Base-by-base conservation (phyloP, 1,140 invertebrate genomes). In the Probaryconus sp. region DNA sequence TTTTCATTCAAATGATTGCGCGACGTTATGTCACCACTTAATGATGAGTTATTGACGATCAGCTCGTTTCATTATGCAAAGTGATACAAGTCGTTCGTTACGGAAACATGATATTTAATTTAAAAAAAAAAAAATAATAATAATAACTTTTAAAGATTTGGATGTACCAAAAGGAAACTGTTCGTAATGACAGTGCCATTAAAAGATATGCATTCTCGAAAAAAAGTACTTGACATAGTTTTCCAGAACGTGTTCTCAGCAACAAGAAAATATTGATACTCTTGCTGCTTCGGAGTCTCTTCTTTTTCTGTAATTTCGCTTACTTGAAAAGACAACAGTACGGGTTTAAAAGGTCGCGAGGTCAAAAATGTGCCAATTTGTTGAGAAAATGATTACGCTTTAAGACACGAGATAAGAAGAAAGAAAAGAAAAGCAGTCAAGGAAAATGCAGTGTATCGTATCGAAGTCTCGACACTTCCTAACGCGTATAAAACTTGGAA, bases 391-490 rank as follows among this genome's bases (percentile, higher is more conserved):
- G 24, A 43, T 43, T 47, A 45, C 16, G 28, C 40, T 31, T 64
- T 58, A 40, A 63, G 43, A 60, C 38, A 26, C 50, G 35, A 37
- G 48, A 47, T 45, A 47, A 53, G 30, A 53, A 31, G 16, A n/a
- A 10, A 18, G 50, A 51, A 37, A 55, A 58, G 48, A 64, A 64
- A 51, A n/a, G n/a, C n/a, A 55, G 43, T 51, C 43, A 58, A 60
- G 60, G 47, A 65, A 65, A 72, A 58, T 47, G 51, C 17, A 11
- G 10, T 14, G 2, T 2, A 2, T 31, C 31, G 5, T 43, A 72
- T 53, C 47, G 28, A 53, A 65, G 20, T 60, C 61, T 35, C 14
- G 35, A 14, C 69, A 65, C 69, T 43, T 53, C 33, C n/a, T 14
- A 20, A 2, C 24, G 50, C 56, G 31, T 18, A 61, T 50, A 26